Evolutionary conservation across 2,888 invertebrate genomes (phyloP), one percentile per base, ranked within the genome.

Genomic region (Oxycera nigricornis): DNA sequence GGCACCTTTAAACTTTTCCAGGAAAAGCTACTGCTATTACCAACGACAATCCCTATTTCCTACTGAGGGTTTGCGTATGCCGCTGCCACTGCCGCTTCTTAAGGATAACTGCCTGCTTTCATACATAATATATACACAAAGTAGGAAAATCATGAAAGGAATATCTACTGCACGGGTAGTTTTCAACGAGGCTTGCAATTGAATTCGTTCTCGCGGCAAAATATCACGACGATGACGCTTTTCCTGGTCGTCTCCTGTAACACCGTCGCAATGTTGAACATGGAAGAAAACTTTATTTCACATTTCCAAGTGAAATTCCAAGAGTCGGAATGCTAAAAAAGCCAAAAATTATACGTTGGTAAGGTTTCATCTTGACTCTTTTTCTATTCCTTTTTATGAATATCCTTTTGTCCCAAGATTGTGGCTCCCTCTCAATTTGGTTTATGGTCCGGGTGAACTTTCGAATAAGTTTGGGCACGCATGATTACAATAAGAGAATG

Each of bases 141-240:
- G 61, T 35, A 70, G 55, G 70, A 70, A 52, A 55, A 70, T 70
- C 70, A 55, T 55, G 11, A 52, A n/a, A 31, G 24, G 55, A 52
- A 70, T 70, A 52, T 70, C 55, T 52, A 52, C 70, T 52, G 55
- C 55, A 70, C 31, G 70, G 70, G 52, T 55, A 70, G 70, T 68
- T 68, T 68, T 68, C 70, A 70, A 70, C 70, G 70, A 70, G 35
- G 55, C 70, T 70, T 70, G 55, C 70, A 70, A 70, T 70, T 70
- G 70, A 70, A 70, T 70, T 52, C 52, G 35, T 70, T 70, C 70
- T 28, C n/a, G 31, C 31, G 52, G 70, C 31, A 55, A 70, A 70
- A 52, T 31, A 55, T 70, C 55, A 35, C 22, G 39, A 70, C 55
- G 55, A 70, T 22, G 70, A 31, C n/a, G 46, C 11, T 31, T 55